Percentiles rank a stretch among this genome's conserved stretches.
Conservation (phyloP, 2,888 invertebrate genomes). For the Leptinotarsa haldemani region DNA sequence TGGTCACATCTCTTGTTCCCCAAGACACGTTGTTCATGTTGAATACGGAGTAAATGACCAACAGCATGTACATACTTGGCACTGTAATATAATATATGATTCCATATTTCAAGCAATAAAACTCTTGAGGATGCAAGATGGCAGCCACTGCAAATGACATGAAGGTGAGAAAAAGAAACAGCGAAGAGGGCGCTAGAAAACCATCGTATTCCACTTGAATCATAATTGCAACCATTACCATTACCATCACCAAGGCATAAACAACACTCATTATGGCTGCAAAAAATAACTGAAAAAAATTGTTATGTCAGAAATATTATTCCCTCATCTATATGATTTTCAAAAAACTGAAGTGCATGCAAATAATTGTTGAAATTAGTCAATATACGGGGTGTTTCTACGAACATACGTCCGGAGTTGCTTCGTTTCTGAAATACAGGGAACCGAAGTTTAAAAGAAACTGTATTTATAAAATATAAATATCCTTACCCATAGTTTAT, state of each 20-base stretch:
- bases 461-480: no score
- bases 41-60: slow-evolving; percentile 91
- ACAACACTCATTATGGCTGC: slow-evolving; percentile 81
- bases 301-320: neutral
- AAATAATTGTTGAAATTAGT: no score
- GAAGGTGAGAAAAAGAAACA: slow-evolving; percentile 79
- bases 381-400: no score
- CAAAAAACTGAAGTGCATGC: no score
- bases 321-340: no score
- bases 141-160: slow-evolving; percentile 74
- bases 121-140: slow-evolving; percentile 83
- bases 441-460: no score
- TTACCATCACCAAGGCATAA: slow-evolving; percentile 89
- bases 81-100: slow-evolving; percentile 90
- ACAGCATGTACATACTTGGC: slow-evolving; percentile 93
- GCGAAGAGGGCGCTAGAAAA: slow-evolving; percentile 81
- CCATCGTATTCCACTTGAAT: slow-evolving; percentile 85
- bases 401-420: no score
- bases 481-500: no score
- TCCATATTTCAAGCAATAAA: slow-evolving; percentile 79
- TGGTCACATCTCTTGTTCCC: slow-evolving; percentile 88
- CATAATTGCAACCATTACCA: slow-evolving; percentile 84
- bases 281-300: slow-evolving; percentile 71
- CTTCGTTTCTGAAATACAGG: no score
- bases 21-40: slow-evolving; percentile 94